Percentiles rank a stretch among this genome's conserved stretches.
These are phyloP conservation scores for Dendroctonus valens DNA, from an alignment of 1,140 invertebrate species.

Conservation along the genomic window DNA sequence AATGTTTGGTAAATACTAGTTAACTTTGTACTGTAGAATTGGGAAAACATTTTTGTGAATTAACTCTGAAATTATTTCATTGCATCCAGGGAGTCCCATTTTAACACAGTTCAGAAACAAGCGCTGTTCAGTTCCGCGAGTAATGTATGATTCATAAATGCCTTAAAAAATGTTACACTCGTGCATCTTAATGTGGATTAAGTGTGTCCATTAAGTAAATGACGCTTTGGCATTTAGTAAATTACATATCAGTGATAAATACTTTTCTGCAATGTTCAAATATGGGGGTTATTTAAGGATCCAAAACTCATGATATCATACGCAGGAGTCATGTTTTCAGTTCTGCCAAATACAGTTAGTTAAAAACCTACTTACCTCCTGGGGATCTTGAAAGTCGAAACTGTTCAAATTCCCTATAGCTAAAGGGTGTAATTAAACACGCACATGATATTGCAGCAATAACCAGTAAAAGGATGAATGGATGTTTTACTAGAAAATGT, in stretches of 20 bases:
- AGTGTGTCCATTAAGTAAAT: too few relatives aligned
- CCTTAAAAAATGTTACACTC: too few relatives aligned
- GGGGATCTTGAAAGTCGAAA: conserved; percentile 47
- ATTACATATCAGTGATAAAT: not conserved
- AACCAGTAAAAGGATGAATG: conserved; percentile 42
- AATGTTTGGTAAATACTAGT: too few relatives aligned
- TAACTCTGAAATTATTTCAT: too few relatives aligned
- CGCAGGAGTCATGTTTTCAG: not conserved
- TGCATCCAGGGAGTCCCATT: too few relatives aligned
- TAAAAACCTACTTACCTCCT: conserved; percentile 43
- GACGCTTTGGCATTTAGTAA: too few relatives aligned
- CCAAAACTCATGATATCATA: not conserved
- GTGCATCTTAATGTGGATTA: too few relatives aligned
- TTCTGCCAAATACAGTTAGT: conserved; percentile 5
- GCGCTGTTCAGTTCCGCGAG: too few relatives aligned
- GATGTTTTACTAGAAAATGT: conserved; percentile 45
- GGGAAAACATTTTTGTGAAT: too few relatives aligned
- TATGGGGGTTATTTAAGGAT: not conserved
- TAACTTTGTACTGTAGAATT: too few relatives aligned
- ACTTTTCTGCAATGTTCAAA: not conserved
- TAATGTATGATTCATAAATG: too few relatives aligned
- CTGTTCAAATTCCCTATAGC: conserved; percentile 37
- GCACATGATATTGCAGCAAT: conserved; percentile 43
- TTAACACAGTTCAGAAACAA: too few relatives aligned
- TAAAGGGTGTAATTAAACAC: conserved; percentile 45